A percentile compares a stretch with the other conserved stretches of the same genome.
These are phyloP conservation scores for Patagioenas fasciata DNA, from an alignment of 2,113 vertebrate species.

Conservation along the genomic window DNA sequence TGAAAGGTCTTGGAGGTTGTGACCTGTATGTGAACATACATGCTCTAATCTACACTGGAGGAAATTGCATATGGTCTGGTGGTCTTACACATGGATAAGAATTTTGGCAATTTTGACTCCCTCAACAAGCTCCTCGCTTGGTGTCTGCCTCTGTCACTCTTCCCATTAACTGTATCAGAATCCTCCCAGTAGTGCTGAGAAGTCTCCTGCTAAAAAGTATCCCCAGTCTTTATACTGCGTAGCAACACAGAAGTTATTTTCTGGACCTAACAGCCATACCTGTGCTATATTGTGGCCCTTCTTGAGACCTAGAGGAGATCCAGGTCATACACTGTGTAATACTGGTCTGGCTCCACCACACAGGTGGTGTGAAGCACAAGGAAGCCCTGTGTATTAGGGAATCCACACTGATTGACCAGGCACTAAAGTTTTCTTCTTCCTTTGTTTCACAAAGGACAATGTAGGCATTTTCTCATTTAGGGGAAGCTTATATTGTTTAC, in stretches of 20 bases:
- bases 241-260: neutral
- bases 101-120: neutral
- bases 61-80: neutral
- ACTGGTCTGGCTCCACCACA: neutral
- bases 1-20: neutral
- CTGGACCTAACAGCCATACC: neutral
- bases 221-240: neutral
- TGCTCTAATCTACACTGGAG: neutral
- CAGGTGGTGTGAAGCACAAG: neutral
- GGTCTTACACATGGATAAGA: neutral
- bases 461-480: neutral
- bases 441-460: neutral
- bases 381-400: neutral
- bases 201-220: neutral
- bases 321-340: neutral
- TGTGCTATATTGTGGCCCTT: neutral
- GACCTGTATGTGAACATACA: neutral
- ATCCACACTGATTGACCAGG: neutral
- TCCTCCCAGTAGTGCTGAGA: neutral
- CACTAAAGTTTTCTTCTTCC: neutral
- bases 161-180: neutral
- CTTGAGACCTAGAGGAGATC: neutral
- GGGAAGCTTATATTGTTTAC: neutral
- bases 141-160: neutral
- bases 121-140: neutral